Evolutionary conservation across 1,140 invertebrate genomes (phyloP).

Genomic region (Maniola jurtina): DNA sequence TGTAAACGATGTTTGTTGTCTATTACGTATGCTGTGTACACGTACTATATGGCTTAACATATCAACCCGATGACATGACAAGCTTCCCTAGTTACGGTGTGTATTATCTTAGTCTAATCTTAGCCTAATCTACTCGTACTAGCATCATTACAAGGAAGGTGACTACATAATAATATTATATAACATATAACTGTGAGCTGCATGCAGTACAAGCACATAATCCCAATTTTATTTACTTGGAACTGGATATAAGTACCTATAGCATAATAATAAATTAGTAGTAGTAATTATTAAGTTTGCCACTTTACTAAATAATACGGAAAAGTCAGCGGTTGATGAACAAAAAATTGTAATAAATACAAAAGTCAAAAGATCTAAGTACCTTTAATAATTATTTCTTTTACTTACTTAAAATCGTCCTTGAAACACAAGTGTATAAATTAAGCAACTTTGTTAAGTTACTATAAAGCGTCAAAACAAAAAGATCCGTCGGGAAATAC

Average conservation of each 20-base stretch:
- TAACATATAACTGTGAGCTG: too few species aligned
- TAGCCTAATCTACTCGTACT: too few species aligned
- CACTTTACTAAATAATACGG: too few species aligned
- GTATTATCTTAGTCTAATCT: background rate
- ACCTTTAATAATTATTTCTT: constrained; percentile 2
- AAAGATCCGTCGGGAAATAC: constrained; percentile 33
- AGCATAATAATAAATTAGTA: too few species aligned
- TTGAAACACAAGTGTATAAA: constrained; percentile 19
- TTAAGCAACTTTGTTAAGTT: constrained; percentile 24
- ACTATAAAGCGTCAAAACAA: constrained; percentile 32
- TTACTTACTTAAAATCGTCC: background rate
- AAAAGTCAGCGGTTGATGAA: too few species aligned
- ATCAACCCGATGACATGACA: background rate
- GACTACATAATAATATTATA: too few species aligned
- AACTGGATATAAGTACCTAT: too few species aligned
- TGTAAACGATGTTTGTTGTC: background rate
- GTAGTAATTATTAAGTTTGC: too few species aligned
- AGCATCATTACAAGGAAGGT: background rate
- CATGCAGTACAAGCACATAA: background rate
- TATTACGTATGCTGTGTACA: background rate
- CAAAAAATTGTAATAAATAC: too few species aligned
- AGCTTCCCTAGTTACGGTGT: background rate
- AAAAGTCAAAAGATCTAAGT: background rate
- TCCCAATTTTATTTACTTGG: too few species aligned
- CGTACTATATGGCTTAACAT: background rate